Evolutionary conservation across 2,797 vertebrate species (phyloP).

Genomic region (Apodemus agrarius): DNA sequence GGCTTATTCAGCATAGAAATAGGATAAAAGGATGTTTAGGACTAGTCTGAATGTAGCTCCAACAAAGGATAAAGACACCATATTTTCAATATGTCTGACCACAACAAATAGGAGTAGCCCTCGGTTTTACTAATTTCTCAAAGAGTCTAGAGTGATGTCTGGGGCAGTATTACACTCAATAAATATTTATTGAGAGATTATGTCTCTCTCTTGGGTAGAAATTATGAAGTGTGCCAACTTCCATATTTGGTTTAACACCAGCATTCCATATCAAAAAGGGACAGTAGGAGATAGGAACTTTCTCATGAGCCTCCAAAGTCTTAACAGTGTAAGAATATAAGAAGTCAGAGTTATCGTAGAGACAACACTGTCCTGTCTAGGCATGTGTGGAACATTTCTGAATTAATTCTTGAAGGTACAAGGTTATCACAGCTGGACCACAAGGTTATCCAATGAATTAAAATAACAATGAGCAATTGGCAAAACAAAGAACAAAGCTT

Average conservation of each 20-base stretch:
- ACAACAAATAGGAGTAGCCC: neutral
- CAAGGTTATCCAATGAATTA: neutral
- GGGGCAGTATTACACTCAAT: neutral
- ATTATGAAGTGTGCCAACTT: neutral
- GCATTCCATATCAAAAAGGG: neutral
- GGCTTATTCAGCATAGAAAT: neutral
- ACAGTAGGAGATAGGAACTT: neutral
- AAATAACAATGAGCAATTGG: neutral
- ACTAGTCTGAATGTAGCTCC: neutral
- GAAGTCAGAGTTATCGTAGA: neutral
- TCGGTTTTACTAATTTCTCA: neutral
- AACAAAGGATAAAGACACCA: neutral
- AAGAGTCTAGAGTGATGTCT: neutral
- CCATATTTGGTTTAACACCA: neutral
- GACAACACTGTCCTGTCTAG: neutral
- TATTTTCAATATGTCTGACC: neutral
- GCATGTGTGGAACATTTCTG: neutral
- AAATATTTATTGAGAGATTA: neutral
- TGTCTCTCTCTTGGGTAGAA: neutral
- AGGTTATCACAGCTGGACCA: neutral
- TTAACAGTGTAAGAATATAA: neutral
- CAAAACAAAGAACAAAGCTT: neutral
- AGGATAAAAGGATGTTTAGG: neutral
- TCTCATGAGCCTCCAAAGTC: neutral
- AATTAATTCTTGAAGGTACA: neutral